Percentiles rank a stretch among this genome's conserved stretches.
Conservation (phyloP, 2,888 invertebrate species). For the Phengaris arion region DNA sequence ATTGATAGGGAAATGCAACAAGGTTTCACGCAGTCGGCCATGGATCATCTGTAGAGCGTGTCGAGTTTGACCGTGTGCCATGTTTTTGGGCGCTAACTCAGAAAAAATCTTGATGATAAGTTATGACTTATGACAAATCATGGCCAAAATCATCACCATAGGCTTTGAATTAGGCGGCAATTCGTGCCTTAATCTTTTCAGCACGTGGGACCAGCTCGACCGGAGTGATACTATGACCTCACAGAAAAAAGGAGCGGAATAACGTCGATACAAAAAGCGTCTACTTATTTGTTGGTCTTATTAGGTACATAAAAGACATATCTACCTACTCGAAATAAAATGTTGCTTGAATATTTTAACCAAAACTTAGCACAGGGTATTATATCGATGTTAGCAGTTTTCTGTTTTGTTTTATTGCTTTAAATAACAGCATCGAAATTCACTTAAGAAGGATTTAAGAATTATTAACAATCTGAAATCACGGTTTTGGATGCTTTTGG, state of each 20-base stretch:
- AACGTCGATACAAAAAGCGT: too few relatives aligned
- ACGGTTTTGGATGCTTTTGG: neutral
- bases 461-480: neutral
- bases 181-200: neutral
- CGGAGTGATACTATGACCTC: neutral
- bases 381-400: neutral
- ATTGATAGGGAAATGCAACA: conserved; percentile 19
- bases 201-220: neutral
- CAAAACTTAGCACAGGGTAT: neutral
- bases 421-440: conserved; percentile 1
- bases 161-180: neutral
- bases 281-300: too few relatives aligned
- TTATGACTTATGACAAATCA: conserved; percentile 15
- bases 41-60: conserved; percentile 3
- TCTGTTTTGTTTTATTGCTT: neutral
- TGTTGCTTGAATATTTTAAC: neutral
- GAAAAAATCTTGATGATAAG: neutral
- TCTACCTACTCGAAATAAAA: neutral
- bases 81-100: conserved; percentile 3
- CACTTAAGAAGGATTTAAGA: conserved; percentile 4
- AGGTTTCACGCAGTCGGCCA: neutral
- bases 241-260: neutral
- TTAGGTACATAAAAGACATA: too few relatives aligned
- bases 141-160: neutral
- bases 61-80: conserved; percentile 1